Percentiles rank a stretch among this genome's conserved stretches.
Evolutionary conservation across 2,888 invertebrate genomes (phyloP).

Genomic region (Maniola hyperantus): DNA sequence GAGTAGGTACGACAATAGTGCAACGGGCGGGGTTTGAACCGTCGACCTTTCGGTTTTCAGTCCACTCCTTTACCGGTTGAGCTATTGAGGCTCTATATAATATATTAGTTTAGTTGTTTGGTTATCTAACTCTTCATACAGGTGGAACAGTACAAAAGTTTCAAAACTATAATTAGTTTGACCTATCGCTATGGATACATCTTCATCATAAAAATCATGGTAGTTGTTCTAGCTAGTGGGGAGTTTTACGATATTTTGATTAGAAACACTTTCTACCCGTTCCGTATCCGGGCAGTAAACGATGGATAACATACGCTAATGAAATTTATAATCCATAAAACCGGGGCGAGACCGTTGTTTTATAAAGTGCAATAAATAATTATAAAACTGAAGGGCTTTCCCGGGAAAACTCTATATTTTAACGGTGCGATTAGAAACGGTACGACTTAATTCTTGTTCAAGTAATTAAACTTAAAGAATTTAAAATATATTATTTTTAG

Average conservation of each 20-base stretch:
- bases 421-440: background rate
- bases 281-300: conserved; percentile 19
- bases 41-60: too few relatives aligned
- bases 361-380: conserved; percentile 80
- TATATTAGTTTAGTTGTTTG: too few relatives aligned
- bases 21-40: too few relatives aligned
- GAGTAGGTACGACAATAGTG: too few relatives aligned
- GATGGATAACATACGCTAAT: conserved; percentile 57
- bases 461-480: too few relatives aligned
- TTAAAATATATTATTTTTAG: too few relatives aligned
- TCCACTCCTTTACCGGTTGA: too few relatives aligned
- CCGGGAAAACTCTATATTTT: background rate
- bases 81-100: too few relatives aligned
- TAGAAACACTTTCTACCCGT: conserved; percentile 49
- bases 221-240: background rate
- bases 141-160: too few relatives aligned
- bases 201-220: conserved; percentile 3
- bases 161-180: too few relatives aligned
- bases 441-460: too few relatives aligned
- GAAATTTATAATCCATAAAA: conserved; percentile 79
- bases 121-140: too few relatives aligned
- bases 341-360: conserved; percentile 59
- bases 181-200: background rate
- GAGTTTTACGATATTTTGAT: conserved; percentile 27
- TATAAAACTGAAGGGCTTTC: conserved; percentile 36